Conservation (phyloP, 2,888 invertebrate species). For the Hanleya hanleyi region DNA sequence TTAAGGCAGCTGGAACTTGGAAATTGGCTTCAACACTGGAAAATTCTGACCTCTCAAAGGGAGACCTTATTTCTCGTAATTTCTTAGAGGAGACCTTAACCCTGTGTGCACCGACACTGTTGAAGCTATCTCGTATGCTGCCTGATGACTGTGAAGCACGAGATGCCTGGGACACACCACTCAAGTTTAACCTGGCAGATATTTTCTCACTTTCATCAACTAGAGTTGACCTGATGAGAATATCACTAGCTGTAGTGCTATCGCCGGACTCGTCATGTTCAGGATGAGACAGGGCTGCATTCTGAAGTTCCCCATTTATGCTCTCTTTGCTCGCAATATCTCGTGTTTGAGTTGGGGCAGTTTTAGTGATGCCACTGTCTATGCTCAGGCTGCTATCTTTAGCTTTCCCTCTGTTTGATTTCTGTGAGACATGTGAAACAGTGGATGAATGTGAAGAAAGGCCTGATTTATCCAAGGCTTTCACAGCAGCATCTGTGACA, state of each 20-base stretch:
- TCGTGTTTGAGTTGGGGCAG: conserved; percentile 25
- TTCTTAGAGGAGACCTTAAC: conserved; percentile 58
- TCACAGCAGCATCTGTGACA: conserved; percentile 60
- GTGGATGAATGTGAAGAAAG: not conserved
- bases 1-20: not conserved
- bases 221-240: conserved; percentile 50
- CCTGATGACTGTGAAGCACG: conserved; percentile 43
- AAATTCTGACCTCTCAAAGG: conserved; percentile 24
- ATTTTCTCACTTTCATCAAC: conserved; percentile 38
- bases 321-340: conserved; percentile 11
- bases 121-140: conserved; percentile 50
- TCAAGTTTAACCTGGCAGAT: conserved; percentile 26
- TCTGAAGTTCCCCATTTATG: not conserved
- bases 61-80: conserved; percentile 57
- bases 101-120: conserved; percentile 51
- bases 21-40: too few relatives aligned
- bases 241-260: conserved; percentile 58
- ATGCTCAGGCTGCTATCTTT: not conserved
- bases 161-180: conserved; percentile 27
- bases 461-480: conserved; percentile 51
- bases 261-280: conserved; percentile 46
- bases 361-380: conserved; percentile 48
- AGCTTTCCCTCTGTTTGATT: not conserved
- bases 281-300: too few relatives aligned
- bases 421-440: not conserved